Conservation (phyloP, 1,140 invertebrate genomes). For the Drosophila neocordata region DNA sequence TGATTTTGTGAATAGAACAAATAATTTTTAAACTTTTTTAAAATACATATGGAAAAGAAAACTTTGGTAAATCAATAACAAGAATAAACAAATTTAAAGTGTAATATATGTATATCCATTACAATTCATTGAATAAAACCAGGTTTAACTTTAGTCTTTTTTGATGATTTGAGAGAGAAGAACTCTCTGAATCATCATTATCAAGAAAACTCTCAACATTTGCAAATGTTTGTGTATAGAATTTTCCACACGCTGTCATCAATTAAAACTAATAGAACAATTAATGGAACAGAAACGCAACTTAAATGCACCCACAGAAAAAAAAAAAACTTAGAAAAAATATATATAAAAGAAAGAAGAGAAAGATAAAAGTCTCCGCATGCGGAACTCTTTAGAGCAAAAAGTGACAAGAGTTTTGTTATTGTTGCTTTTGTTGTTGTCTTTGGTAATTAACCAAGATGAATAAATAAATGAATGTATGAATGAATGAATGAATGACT, state of each 20-base stretch:
- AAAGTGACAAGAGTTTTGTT: constrained; percentile 68
- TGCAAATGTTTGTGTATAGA: constrained; percentile 45
- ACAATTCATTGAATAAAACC: no score
- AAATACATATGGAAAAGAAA: background rate
- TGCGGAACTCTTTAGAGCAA: constrained; percentile 42
- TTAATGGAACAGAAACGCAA: constrained; percentile 54
- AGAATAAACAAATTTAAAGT: no score
- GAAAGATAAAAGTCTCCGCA: constrained; percentile 44
- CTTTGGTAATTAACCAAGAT: constrained; percentile 60
- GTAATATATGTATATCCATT: no score
- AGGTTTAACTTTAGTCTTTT: no score
- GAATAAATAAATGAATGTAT: constrained; percentile 53
- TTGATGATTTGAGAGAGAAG: no score
- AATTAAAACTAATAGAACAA: constrained; percentile 80
- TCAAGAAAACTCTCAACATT: constrained; percentile 55
- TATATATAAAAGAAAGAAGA: constrained; percentile 31
- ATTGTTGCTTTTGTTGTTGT: constrained; percentile 43
- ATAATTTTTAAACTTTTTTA: background rate
- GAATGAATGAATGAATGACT: constrained; percentile 16
- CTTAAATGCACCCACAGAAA: constrained; percentile 62
- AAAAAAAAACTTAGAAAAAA: constrained; percentile 52
- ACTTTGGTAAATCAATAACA: background rate
- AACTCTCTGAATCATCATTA: constrained; percentile 11
- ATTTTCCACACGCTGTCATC: constrained; percentile 44
- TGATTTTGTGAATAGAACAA: constrained; percentile 29